These are phyloP conservation scores for Grammomys surdaster DNA, from an alignment of 2,113 vertebrate species.

Conservation along the genomic window DNA sequence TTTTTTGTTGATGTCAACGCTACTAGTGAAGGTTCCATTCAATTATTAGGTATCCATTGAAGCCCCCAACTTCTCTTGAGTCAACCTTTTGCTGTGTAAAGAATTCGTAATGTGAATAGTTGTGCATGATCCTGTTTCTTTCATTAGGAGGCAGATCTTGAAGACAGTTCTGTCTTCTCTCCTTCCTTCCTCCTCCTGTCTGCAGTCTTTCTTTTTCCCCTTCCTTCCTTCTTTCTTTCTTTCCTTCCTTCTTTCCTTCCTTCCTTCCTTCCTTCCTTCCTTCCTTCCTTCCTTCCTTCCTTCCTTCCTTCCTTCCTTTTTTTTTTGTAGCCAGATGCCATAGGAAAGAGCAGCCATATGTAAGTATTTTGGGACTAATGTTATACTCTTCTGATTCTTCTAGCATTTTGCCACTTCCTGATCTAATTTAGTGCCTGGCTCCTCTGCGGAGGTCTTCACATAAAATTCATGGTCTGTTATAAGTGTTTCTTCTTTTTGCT, in stretches of 20 bases:
- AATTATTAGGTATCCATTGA: not conserved
- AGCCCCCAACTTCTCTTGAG: not conserved
- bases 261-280: rapidly evolving
- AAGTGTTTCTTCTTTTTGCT: not conserved
- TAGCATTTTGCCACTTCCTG: not conserved
- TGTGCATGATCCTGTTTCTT: not conserved
- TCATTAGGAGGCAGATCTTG: constrained; percentile 36
- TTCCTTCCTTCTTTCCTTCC: not conserved
- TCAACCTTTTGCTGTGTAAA: not conserved
- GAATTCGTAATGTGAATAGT: not conserved
- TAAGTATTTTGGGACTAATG: not conserved
- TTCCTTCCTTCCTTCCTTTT: not conserved
- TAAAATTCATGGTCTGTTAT: not conserved
- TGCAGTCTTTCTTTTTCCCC: too few species aligned
- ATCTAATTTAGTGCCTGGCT: not conserved
- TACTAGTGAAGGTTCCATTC: not conserved
- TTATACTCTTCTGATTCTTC: not conserved
- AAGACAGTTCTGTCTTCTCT: not conserved
- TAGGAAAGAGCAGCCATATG: not conserved
- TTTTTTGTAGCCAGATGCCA: not conserved
- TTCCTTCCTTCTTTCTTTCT: too few species aligned
- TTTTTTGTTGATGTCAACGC: not conserved
- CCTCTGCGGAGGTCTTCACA: not conserved
- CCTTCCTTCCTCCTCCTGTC: not conserved
- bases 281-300: too few species aligned